phyloP scores from a whole-genome alignment of 2,797 vertebrate genomes.

The Myotis planiceps region DNA sequence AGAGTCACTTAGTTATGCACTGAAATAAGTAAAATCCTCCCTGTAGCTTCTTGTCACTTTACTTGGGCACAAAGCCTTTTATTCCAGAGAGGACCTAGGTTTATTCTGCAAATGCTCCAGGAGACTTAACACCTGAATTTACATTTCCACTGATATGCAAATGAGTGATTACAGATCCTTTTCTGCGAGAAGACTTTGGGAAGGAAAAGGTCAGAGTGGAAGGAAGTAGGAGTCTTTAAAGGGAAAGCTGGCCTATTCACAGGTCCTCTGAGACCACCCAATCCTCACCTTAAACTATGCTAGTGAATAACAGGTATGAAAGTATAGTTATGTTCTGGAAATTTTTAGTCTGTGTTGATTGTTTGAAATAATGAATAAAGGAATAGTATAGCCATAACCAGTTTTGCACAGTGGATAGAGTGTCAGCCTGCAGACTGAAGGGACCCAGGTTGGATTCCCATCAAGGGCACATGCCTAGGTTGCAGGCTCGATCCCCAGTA shows the following conservation, averaged over 20 bases:
- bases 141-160: neutral
- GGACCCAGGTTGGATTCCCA: too few species aligned
- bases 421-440: too few species aligned
- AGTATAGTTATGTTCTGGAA: neutral
- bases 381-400: too few species aligned
- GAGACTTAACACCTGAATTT: conserved; percentile 11
- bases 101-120: neutral
- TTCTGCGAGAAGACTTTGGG: neutral
- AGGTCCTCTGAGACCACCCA: neutral
- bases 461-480: too few species aligned
- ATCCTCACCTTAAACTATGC: neutral
- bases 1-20: neutral
- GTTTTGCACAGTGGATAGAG: too few species aligned
- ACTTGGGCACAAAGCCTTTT: neutral
- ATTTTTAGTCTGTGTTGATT: neutral
- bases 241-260: neutral
- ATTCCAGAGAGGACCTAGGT: neutral
- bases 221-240: neutral
- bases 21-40: conserved; percentile 17
- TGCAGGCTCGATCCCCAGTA: too few species aligned
- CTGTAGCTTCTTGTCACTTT: neutral
- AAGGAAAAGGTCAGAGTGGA: neutral
- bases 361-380: conserved; percentile 15
- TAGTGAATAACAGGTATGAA: neutral
- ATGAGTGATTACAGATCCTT: neutral